Percentiles rank a stretch among this genome's conserved stretches.
phyloP scores from a whole-genome alignment of 1,140 invertebrate genomes.

The Subanguina moxae region DNA sequence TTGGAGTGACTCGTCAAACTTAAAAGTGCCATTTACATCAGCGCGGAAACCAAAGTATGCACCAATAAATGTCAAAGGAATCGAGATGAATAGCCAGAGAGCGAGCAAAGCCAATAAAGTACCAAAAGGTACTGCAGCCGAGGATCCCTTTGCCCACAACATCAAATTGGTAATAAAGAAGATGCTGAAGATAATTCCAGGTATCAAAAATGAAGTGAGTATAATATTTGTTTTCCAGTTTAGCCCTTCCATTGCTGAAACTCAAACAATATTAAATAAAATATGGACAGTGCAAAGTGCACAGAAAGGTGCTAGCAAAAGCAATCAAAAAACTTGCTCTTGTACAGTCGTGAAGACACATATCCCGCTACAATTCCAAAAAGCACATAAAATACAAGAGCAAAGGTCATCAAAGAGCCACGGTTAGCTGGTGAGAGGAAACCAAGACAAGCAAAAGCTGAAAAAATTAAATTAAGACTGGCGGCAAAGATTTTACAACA shows the following conservation, averaged over 20 bases:
- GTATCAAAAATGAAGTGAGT: conserved; percentile 87
- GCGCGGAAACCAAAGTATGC: conserved; percentile 97
- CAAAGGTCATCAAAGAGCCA: conserved; percentile 95
- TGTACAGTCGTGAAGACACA: conserved; percentile 89
- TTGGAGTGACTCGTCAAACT: not conserved
- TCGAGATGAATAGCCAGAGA: conserved; percentile 95
- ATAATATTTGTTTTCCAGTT: conserved; percentile 98
- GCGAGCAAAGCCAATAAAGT: conserved; percentile 92
- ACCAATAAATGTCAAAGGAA: conserved; percentile 92
- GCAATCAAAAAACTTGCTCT: conserved; percentile 67
- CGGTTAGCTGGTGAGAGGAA: conserved; percentile 96
- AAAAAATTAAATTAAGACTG: conserved; percentile 44
- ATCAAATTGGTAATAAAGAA: conserved; percentile 96
- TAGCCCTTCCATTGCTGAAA: conserved; percentile 69
- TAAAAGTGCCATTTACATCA: conserved; percentile 67
- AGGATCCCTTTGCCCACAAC: conserved; percentile 87
- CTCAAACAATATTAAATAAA: not conserved
- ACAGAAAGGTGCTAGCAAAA: too few species aligned
- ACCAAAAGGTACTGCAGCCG: conserved; percentile 83
- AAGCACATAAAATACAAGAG: conserved; percentile 78
- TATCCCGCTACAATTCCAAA: conserved; percentile 91
- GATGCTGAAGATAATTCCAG: conserved; percentile 84
- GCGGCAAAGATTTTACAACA: too few species aligned
- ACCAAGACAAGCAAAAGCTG: conserved; percentile 90
- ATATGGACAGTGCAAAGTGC: conserved; percentile 10